Percentiles rank a stretch among this genome's conserved stretches.
These are phyloP conservation scores for Spea multiplicata DNA, from an alignment of 2,113 vertebrate species.

Conservation along the genomic window DNA sequence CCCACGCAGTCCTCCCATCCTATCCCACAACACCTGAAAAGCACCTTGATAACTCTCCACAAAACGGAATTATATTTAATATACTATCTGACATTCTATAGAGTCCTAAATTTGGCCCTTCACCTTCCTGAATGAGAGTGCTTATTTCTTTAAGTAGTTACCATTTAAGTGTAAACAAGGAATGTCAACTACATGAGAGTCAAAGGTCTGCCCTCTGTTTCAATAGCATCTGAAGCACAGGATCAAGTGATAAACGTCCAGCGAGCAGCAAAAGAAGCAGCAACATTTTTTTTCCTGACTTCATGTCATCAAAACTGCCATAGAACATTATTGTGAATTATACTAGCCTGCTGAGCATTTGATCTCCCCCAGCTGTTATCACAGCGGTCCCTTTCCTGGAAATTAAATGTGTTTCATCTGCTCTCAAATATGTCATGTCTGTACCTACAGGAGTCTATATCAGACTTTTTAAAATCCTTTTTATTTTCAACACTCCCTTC, in stretches of 20 bases:
- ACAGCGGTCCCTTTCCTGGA: conserved; percentile 66
- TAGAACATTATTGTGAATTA: conserved; percentile 69
- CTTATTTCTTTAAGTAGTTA: too few relatives aligned
- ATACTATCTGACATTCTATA: too few relatives aligned
- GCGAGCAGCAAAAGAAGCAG: conserved; percentile 54
- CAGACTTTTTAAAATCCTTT: background rate
- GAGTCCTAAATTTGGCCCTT: too few relatives aligned
- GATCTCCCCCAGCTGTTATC: conserved; percentile 68
- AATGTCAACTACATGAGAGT: conserved; percentile 5
- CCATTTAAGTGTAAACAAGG: too few relatives aligned
- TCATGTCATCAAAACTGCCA: conserved; percentile 60
- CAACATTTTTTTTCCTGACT: conserved; percentile 60
- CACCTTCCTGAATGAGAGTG: too few relatives aligned
- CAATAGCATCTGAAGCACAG: conserved; percentile 21
- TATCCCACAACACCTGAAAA: too few relatives aligned
- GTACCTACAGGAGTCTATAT: conserved; percentile 35
- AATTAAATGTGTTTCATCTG: conserved; percentile 71
- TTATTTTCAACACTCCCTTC: conserved; percentile 24
- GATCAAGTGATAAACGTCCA: conserved; percentile 40
- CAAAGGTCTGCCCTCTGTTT: conserved; percentile 33
- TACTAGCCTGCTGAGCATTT: conserved; percentile 66
- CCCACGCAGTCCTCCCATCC: too few relatives aligned
- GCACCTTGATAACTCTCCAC: too few relatives aligned
- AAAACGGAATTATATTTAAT: too few relatives aligned
- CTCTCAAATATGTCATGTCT: conserved; percentile 46